Evolutionary conservation across 2,797 vertebrate species (phyloP).

Genomic region (Austrolebias charrua): DNA sequence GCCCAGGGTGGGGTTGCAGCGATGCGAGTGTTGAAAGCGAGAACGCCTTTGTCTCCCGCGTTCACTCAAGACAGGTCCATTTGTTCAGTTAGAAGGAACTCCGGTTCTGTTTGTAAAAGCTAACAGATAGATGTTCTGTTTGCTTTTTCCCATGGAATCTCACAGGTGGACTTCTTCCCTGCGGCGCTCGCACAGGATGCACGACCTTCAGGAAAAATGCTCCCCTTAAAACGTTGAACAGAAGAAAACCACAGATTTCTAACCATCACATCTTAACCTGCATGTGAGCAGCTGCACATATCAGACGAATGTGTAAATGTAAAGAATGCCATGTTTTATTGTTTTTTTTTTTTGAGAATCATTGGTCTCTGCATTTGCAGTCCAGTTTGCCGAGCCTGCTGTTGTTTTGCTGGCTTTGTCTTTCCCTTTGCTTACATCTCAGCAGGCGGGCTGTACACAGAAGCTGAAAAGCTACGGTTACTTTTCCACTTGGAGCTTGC

Average conservation of each 20-base stretch:
- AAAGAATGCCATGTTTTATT: constrained; percentile 7
- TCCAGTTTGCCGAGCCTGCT: constrained; percentile 25
- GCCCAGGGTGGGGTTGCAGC: constrained; percentile 44
- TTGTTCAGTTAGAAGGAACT: constrained; percentile 76
- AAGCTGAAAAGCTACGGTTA: constrained; percentile 64
- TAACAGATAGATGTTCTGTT: constrained; percentile 73
- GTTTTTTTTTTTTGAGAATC: too few species aligned
- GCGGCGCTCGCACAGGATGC: constrained; percentile 35
- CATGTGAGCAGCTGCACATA: not conserved
- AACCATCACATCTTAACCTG: not conserved
- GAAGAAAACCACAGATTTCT: not conserved
- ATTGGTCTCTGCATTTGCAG: constrained; percentile 14
- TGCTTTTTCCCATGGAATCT: constrained; percentile 54
- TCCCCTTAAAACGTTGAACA: constrained; percentile 14
- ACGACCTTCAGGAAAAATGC: constrained; percentile 22
- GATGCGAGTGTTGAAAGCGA: constrained; percentile 59
- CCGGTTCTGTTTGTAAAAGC: constrained; percentile 66
- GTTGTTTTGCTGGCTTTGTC: constrained; percentile 65
- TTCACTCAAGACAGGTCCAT: constrained; percentile 74
- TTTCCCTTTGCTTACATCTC: constrained; percentile 56
- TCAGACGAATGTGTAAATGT: not conserved
- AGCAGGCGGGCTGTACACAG: constrained; percentile 65
- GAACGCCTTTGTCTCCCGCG: constrained; percentile 63
- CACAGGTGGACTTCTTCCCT: constrained; percentile 45
- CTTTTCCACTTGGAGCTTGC: constrained; percentile 62